A percentile compares a stretch with the other conserved stretches of the same genome.
These are phyloP conservation scores for Apodemia hepburni DNA, from an alignment of 2,888 invertebrate species.

Conservation along the genomic window DNA sequence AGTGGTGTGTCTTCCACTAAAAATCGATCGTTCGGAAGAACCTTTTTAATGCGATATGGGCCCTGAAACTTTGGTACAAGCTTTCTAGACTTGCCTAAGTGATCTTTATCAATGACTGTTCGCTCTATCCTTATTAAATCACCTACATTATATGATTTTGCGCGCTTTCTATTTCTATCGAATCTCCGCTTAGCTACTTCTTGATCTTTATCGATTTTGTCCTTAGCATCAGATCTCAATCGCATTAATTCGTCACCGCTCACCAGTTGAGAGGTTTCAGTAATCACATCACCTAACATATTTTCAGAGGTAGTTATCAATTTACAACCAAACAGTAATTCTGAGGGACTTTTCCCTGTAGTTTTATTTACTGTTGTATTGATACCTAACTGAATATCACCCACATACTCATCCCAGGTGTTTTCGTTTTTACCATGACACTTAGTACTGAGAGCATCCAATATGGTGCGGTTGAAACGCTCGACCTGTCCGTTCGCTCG, in stretches of 20 bases:
- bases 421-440: slow-evolving; percentile 7
- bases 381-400: slow-evolving; percentile 27
- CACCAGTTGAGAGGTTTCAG: slow-evolving; percentile 17
- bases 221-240: slow-evolving; percentile 19
- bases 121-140: slow-evolving; percentile 29
- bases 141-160: slow-evolving; percentile 24
- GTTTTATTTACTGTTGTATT: slow-evolving; percentile 26
- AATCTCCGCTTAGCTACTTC: slow-evolving; percentile 22
- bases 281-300: slow-evolving; percentile 19
- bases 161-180: slow-evolving; percentile 25
- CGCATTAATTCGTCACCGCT: slow-evolving; percentile 12
- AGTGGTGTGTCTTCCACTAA: not conserved
- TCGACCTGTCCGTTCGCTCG: not conserved
- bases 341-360: not conserved
- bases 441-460: not conserved
- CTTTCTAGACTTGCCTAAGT: slow-evolving; percentile 27
- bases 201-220: slow-evolving; percentile 26
- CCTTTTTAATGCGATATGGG: slow-evolving; percentile 29
- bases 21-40: slow-evolving; percentile 16
- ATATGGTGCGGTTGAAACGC: not conserved
- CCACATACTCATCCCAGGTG: slow-evolving; percentile 23
- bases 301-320: slow-evolving; percentile 14
- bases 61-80: slow-evolving; percentile 29
- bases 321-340: slow-evolving; percentile 10
- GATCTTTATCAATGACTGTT: slow-evolving; percentile 1